phyloP scores from a whole-genome alignment of 2,797 vertebrate genomes.

The Novumbra hubbsi region DNA sequence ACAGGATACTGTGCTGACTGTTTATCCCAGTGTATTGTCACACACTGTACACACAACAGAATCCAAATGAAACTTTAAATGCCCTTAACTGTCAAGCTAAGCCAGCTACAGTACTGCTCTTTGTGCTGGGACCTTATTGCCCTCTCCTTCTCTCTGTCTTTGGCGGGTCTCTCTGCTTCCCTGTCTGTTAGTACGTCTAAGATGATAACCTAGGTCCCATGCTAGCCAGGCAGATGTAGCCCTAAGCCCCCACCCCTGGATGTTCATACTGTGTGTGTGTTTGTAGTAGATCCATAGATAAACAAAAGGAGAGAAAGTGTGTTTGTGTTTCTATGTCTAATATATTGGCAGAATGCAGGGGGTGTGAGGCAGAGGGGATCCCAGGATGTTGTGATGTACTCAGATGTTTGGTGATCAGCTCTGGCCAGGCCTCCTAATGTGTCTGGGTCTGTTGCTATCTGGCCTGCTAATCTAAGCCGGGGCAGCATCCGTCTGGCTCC shows the following conservation, averaged over 20 bases:
- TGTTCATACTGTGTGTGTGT: conserved; percentile 14
- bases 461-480: conserved; percentile 59
- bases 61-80: conserved; percentile 26
- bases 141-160: conserved; percentile 43
- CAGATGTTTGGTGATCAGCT: conserved; percentile 53
- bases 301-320: neutral
- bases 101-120: no score
- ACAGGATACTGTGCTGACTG: neutral
- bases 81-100: neutral
- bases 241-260: conserved; percentile 43
- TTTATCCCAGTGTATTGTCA: neutral
- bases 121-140: conserved; percentile 30
- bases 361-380: conserved; percentile 26
- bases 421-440: conserved; percentile 52
- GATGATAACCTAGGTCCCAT: conserved; percentile 68
- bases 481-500: conserved; percentile 45
- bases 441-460: conserved; percentile 60
- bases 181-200: conserved; percentile 69
- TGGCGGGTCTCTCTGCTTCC: conserved; percentile 41
- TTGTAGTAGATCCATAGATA: neutral
- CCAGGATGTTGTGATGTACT: conserved; percentile 49
- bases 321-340: conserved; percentile 21
- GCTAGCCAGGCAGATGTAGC: conserved; percentile 66
- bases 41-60: conserved; percentile 1
- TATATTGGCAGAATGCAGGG: neutral